Base-by-base conservation (phyloP, 2,113 vertebrate genomes). In the Dolichallabes microphthalmus region DNA sequence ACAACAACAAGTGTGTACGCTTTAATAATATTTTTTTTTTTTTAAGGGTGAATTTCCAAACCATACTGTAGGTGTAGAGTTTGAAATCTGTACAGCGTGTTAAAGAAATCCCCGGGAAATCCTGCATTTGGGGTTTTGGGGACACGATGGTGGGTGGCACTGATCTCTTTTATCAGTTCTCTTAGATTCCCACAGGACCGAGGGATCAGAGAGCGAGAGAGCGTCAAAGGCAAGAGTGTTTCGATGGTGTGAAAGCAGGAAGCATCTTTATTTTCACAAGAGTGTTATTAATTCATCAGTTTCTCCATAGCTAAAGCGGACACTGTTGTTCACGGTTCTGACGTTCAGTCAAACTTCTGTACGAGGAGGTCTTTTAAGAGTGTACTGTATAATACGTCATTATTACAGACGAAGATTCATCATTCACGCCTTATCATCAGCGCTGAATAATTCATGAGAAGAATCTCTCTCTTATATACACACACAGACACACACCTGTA, bases 211-310 rank as follows among this genome's bases (percentile, higher is more conserved):
- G 60, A 45, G 30, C 0, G 25, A 58, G 52, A 58, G 52, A 75
- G 82, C 27, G 71, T 66, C 27, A 80, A 80, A 66, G 30, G 68
- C n/a, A 25, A 66, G 66, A 74, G 30, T 5, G 69, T 50, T 85
- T 12, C 35, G 22, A 32, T n/a, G 52, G 32, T 73, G 12, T 57
- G 32, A 73, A 58, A 32, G 32, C 25, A 55, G 9, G 55, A 35
- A 83, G 57, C 55, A 27, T 79, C 64, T 87, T 87, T 63, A 83
- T 87, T 83, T 45, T 73, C 79, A 79, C 35, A 61, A 27, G 13
- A 75, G 55, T 10, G 8, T 13, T 61, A 50, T 50, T 73, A 71
- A 81, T 25, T 30, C 53, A 58, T 20, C 22, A 22, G 57, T 14
- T 39, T 87, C 73, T 78, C 85, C 55, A 77, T 45, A 35, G 66